A percentile compares a stretch with the other conserved stretches of the same genome.
phyloP scores from a whole-genome alignment of 2,797 vertebrate genomes.

The Staurois parvus region DNA sequence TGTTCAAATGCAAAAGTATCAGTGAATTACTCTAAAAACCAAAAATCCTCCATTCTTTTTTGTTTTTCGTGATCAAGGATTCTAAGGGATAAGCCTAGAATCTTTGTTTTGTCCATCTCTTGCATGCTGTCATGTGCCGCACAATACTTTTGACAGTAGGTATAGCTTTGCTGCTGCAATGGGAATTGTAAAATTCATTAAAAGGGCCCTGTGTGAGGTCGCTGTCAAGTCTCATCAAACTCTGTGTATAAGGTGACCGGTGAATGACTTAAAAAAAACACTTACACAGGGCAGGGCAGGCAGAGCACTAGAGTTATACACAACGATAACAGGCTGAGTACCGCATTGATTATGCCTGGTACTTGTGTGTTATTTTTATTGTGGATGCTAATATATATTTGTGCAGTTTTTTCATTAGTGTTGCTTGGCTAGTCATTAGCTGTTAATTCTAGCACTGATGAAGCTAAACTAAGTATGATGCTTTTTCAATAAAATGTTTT shows the following conservation, averaged over 20 bases:
- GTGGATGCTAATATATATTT: background rate
- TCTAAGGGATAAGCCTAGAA: conserved; percentile 10
- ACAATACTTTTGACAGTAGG: conserved; percentile 28
- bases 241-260: conserved; percentile 34
- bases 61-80: background rate
- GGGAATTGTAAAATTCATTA: conserved; percentile 54
- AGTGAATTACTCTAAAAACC: too few species aligned
- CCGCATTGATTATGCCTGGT: background rate
- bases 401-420: background rate
- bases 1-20: too few species aligned
- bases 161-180: conserved; percentile 27
- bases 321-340: background rate
- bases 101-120: conserved; percentile 21
- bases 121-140: conserved; percentile 16
- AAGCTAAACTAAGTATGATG: too few species aligned
- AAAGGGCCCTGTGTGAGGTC: conserved; percentile 35
- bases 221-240: conserved; percentile 45
- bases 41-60: too few species aligned
- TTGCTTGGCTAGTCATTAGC: background rate
- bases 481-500: too few species aligned
- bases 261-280: conserved; percentile 16
- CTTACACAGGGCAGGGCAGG: background rate
- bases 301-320: background rate
- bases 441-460: background rate
- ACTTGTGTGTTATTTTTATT: background rate